Conservation (phyloP, 2,113 vertebrate species). For the Canis aureus region DNA sequence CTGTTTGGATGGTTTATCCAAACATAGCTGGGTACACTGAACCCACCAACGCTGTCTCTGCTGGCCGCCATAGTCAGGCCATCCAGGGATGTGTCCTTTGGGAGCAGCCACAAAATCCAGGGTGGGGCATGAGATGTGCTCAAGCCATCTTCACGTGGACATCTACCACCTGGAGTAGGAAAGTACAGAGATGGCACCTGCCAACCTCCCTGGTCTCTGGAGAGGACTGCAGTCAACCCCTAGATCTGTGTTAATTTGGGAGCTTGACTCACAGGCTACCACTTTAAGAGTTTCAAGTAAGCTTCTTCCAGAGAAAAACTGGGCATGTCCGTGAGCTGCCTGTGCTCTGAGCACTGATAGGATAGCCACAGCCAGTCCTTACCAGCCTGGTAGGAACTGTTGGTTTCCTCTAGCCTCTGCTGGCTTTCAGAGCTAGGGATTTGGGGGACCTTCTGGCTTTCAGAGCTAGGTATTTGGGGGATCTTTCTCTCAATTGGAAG, state of each 20-base stretch:
- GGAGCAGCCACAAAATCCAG: background rate
- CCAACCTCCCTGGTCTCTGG: background rate
- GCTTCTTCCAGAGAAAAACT: background rate
- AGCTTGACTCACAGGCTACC: background rate
- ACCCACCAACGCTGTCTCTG: background rate
- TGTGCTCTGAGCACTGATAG: background rate
- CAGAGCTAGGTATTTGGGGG: background rate
- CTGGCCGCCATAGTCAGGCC: background rate
- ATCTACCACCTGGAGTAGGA: background rate
- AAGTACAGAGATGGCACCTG: background rate
- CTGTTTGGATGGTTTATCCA: background rate
- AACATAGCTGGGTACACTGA: background rate
- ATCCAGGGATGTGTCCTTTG: background rate
- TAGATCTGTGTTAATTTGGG: background rate
- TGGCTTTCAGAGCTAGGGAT: background rate
- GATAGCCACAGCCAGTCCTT: background rate
- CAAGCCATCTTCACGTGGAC: background rate
- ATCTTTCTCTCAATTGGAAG: background rate
- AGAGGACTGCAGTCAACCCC: background rate
- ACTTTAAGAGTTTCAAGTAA: background rate
- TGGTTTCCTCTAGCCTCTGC: background rate
- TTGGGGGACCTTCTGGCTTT: background rate
- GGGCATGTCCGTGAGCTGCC: background rate
- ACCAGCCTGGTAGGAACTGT: background rate
- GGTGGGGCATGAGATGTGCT: background rate